Conservation (phyloP, 1,140 invertebrate species). For the Conus ventricosus region DNA sequence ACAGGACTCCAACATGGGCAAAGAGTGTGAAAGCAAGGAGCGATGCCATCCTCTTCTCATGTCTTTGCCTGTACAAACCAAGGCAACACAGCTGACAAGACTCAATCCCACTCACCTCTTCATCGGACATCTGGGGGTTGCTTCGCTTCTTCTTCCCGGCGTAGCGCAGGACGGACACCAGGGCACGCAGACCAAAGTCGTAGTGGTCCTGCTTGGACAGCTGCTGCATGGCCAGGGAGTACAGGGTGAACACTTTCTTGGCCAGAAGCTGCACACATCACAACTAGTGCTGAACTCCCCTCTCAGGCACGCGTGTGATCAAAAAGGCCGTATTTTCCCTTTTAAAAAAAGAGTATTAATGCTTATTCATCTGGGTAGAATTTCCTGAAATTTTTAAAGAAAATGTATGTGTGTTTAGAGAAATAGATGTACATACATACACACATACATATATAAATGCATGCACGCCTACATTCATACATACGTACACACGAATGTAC, state of each 20-base stretch:
- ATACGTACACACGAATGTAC: no score
- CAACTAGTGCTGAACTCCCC: background rate
- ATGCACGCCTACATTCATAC: no score
- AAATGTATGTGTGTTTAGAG: no score
- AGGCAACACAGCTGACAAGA: no score
- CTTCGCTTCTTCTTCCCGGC: conserved; percentile 86
- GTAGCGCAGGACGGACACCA: conserved; percentile 88
- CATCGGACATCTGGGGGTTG: conserved; percentile 83
- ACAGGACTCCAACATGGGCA: no score
- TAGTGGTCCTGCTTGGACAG: conserved; percentile 82
- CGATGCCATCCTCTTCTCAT: no score
- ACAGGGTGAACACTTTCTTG: conserved; percentile 75
- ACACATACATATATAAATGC: no score
- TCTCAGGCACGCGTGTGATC: background rate
- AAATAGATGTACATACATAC: no score
- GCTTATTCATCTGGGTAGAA: no score
- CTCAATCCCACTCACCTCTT: conserved; percentile 79
- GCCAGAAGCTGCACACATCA: conserved; percentile 67
- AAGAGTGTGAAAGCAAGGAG: no score
- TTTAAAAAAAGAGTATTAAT: background rate
- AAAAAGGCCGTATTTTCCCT: background rate
- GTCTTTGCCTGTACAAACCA: no score
- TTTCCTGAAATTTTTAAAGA: no score
- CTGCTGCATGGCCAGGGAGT: conserved; percentile 73
- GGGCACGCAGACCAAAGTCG: conserved; percentile 89